Conservation (phyloP, 1,140 invertebrate species). For the Listronotus oregonensis region DNA sequence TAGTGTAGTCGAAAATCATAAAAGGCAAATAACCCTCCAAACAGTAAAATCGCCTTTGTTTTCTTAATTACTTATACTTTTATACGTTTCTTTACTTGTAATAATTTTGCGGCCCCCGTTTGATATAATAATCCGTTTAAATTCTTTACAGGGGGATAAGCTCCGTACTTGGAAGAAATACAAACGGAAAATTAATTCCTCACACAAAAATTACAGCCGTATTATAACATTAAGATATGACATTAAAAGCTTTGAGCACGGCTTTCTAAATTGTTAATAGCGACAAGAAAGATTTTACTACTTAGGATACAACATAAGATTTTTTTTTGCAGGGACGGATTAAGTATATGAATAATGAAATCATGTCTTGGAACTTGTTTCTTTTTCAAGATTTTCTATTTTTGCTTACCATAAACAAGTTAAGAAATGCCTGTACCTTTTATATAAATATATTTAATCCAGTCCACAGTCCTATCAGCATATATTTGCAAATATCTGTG, state of each 20-base stretch:
- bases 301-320: neutral
- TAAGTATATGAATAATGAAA: too few relatives aligned
- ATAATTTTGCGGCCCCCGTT: slow-evolving; percentile 38
- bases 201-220: slow-evolving; percentile 28
- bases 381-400: too few relatives aligned
- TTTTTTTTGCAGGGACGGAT: too few relatives aligned
- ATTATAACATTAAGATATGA: slow-evolving; percentile 32
- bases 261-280: slow-evolving; percentile 26
- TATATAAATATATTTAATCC: too few relatives aligned
- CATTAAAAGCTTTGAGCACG: slow-evolving; percentile 20
- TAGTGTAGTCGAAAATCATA: slow-evolving; percentile 38
- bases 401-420: too few relatives aligned
- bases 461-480: too few relatives aligned
- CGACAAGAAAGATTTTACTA: slow-evolving; percentile 11
- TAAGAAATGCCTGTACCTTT: too few relatives aligned
- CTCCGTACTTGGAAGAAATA: slow-evolving; percentile 26
- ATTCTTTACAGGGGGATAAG: slow-evolving; percentile 31
- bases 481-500: too few relatives aligned
- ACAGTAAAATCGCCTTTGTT: slow-evolving; percentile 44
- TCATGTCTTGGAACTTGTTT: too few relatives aligned
- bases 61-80: slow-evolving; percentile 50
- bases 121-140: slow-evolving; percentile 48
- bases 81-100: slow-evolving; percentile 47
- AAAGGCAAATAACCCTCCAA: slow-evolving; percentile 34
- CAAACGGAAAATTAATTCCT: slow-evolving; percentile 35